These are phyloP conservation scores for Antrozous pallidus DNA, from an alignment of 2,797 vertebrate genomes.

Conservation along the genomic window DNA sequence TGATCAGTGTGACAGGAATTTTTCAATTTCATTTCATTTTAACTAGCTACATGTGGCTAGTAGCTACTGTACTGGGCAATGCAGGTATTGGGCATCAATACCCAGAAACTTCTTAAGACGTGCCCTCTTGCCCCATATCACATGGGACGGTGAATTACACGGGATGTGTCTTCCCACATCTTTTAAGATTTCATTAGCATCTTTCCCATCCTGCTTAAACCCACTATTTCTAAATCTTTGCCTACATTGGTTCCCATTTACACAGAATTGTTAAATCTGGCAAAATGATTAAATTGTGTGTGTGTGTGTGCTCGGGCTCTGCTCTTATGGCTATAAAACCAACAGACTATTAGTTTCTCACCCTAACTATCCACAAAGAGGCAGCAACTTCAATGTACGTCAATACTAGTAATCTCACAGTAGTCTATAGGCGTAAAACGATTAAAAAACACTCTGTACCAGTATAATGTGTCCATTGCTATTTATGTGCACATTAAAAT, in stretches of 20 bases:
- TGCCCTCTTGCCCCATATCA: background rate
- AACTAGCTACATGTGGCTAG: background rate
- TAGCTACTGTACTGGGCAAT: background rate
- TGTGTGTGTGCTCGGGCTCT: background rate
- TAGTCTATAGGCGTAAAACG: constrained; percentile 15
- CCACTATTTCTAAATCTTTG: background rate
- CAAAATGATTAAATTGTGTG: background rate
- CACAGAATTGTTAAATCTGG: background rate
- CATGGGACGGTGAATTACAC: background rate
- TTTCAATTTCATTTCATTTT: constrained; percentile 1
- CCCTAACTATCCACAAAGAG: constrained; percentile 1
- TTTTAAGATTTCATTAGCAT: background rate
- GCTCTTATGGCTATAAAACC: background rate
- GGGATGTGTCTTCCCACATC: background rate
- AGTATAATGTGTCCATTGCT: background rate
- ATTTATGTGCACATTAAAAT: constrained; percentile 33
- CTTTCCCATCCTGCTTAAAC: background rate
- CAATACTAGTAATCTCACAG: background rate
- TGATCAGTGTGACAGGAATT: background rate
- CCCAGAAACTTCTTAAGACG: background rate
- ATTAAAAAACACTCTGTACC: constrained; percentile 46
- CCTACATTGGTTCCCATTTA: background rate
- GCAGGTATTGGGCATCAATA: background rate
- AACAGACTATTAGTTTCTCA: background rate
- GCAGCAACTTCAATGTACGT: background rate